Evolutionary conservation across 2,888 invertebrate species (phyloP), one percentile per base, ranked within the genome.

Genomic region (Pandemis cinnamomeana): DNA sequence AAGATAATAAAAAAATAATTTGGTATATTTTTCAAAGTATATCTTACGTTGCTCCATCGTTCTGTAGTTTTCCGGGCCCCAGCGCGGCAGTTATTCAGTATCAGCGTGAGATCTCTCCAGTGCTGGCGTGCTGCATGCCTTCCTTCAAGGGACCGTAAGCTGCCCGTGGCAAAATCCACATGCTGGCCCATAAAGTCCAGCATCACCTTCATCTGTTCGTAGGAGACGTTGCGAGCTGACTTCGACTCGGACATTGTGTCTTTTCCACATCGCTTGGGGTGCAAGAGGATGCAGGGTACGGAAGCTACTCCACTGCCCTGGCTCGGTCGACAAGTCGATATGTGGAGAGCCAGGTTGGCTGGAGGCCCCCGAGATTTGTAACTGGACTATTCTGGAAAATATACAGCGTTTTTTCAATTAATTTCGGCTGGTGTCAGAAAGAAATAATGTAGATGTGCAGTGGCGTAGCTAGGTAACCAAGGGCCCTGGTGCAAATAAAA

Each of bases 121-220:
- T 90, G 81, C 46, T 78, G 83, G 76, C 89, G 90, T 2, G 89
- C 89, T 2, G 83, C 83, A 67, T 88, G 86, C 6, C 91, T 83
- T 0, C 89, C 89, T 75, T 91, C 89, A 58, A 88, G 75, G 0
- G 88, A 84, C 0, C 89, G 84, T 5, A 87, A 80, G 36, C 81
- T 86, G 0, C 89, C 91, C 2, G 85, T 83, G 0, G 91, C 91
- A 48, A 91, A 87, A 53, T 90, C 89, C 2, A 83, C 82, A 72
- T 91, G 89, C 71, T 89, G 88, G 0, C 86, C 86, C 89, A 91
- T 90, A 75, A 91, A 91, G 71, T 91, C 91, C 58, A 91, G 81
- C 69, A 91, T 84, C 0, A 83, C 78, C 75, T 89, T 90, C 15
- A 89, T 80, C 77, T 91, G 91, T 44, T 91, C 91, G 53, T 85